Evolutionary conservation across 2,888 invertebrate genomes (phyloP).

Genomic region (Meloe dianella): DNA sequence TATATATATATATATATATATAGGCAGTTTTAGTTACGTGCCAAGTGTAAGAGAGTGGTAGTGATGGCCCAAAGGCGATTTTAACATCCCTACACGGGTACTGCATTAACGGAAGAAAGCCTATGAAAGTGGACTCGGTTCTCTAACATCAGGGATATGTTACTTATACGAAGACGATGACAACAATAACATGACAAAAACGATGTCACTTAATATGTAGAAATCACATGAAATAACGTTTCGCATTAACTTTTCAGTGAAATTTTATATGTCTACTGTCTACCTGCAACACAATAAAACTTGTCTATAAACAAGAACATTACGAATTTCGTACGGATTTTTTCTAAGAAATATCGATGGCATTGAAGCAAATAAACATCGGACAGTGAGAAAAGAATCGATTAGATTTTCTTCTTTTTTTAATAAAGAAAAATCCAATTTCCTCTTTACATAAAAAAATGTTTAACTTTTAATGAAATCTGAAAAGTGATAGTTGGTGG

Average conservation of each 20-base stretch:
- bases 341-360: background rate
- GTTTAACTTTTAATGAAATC: background rate
- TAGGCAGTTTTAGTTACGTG: conserved; percentile 50
- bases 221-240: conserved; percentile 41
- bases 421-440: background rate
- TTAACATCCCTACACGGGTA: conserved; percentile 58
- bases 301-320: background rate
- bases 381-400: background rate
- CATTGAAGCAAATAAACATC: background rate
- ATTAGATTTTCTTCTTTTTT: background rate
- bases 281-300: background rate
- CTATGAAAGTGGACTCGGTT: conserved; percentile 44
- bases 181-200: conserved; percentile 7
- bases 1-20: conserved; percentile 31
- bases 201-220: conserved; percentile 37
- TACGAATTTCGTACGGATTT: background rate
- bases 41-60: conserved; percentile 48
- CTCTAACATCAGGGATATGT: conserved; percentile 21
- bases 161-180: conserved; percentile 32
- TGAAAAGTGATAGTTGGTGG: background rate
- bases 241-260: conserved; percentile 25
- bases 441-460: background rate
- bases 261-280: background rate
- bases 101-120: conserved; percentile 59
- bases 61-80: conserved; percentile 59